Evolutionary conservation across 2,888 invertebrate genomes (phyloP).

Genomic region (Phortica magna): DNA sequence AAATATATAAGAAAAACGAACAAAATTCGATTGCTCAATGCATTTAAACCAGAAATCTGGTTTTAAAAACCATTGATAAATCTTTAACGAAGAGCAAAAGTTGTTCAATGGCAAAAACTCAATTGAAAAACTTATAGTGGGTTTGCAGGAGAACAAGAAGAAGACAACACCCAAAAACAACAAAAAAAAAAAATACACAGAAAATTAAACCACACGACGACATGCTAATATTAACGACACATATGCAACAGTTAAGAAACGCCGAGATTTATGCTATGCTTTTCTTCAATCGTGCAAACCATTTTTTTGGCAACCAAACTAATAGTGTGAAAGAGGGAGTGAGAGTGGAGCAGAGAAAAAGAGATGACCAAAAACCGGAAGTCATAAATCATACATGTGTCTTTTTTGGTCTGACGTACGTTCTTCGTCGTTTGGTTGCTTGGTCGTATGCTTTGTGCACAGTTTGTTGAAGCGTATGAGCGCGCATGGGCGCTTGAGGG

Average conservation of each 20-base stretch:
- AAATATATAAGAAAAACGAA: constrained; percentile 1
- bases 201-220: not conserved
- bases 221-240: constrained; percentile 5
- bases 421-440: not conserved
- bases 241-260: constrained; percentile 23
- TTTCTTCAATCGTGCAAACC: not conserved
- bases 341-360: constrained; percentile 13
- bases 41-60: not conserved
- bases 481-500: not conserved
- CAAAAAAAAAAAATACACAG: not conserved
- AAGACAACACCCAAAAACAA: not conserved
- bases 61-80: not conserved
- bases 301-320: constrained; percentile 5
- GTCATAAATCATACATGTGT: constrained; percentile 69
- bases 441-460: too few relatives aligned
- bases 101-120: not conserved
- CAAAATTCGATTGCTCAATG: too few relatives aligned
- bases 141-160: not conserved
- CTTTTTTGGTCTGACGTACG: not conserved
- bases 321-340: constrained; percentile 15
- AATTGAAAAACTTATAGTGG: constrained; percentile 13
- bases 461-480: not conserved
- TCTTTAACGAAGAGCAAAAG: not conserved
- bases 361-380: constrained; percentile 58
- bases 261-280: not conserved